These are phyloP conservation scores for Caracal caracal DNA, from an alignment of 2,113 vertebrate genomes.

Conservation along the genomic window DNA sequence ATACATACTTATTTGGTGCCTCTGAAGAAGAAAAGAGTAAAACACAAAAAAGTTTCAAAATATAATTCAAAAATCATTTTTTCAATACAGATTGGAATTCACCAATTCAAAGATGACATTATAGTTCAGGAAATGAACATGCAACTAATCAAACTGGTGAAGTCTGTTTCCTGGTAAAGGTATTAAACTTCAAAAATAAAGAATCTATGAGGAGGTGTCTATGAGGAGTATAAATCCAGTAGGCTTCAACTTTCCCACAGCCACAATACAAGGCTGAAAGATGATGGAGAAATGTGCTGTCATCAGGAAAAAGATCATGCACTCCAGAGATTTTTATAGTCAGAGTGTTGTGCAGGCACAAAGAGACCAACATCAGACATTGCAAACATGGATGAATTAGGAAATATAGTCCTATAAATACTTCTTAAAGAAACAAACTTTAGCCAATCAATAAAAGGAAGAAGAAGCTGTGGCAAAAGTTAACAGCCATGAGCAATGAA, in stretches of 20 bases:
- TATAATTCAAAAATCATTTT: neutral
- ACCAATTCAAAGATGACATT: neutral
- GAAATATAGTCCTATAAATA: neutral
- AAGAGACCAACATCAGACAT: neutral
- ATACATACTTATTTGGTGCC: neutral
- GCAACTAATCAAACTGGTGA: neutral
- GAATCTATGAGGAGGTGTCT: neutral
- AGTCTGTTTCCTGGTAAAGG: neutral
- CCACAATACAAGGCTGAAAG: neutral
- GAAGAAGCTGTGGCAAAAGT: neutral
- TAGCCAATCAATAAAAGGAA: neutral
- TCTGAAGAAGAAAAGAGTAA: neutral
- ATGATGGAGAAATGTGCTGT: neutral
- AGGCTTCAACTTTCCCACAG: neutral
- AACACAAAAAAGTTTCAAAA: neutral
- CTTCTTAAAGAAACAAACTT: constrained; percentile 20
- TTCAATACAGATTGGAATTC: neutral
- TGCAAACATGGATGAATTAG: neutral
- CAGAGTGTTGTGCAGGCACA: neutral
- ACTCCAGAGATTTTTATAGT: neutral
- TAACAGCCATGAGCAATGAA: neutral
- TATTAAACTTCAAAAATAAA: neutral
- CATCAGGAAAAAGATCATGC: neutral
- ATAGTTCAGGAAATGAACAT: neutral
- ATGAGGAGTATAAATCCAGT: neutral